Evolutionary conservation across 2,888 invertebrate genomes (phyloP).

Genomic region (Timema cristinae): DNA sequence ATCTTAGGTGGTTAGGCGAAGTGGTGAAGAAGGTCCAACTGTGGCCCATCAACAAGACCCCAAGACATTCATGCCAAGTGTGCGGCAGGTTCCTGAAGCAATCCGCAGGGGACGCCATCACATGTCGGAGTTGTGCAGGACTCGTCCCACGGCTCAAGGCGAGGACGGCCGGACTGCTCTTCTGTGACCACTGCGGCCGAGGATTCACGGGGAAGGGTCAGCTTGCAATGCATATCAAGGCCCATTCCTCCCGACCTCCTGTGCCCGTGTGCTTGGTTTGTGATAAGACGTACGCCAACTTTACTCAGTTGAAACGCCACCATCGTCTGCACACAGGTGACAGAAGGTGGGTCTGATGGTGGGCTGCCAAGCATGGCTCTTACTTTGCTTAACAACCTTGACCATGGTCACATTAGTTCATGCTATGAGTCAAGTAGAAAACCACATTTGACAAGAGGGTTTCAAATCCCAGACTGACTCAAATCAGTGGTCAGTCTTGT

Average conservation of each 20-base stretch:
- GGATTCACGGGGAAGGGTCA: neutral
- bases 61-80: neutral
- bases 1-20: neutral
- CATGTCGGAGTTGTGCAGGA: too few relatives aligned
- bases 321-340: neutral
- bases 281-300: neutral
- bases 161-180: neutral
- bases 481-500: too few relatives aligned
- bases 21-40: neutral
- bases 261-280: neutral
- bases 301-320: neutral
- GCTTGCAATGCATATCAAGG: conserved; percentile 1
- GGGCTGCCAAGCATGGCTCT: too few relatives aligned
- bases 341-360: neutral
- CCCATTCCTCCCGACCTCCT: neutral
- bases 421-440: too few relatives aligned
- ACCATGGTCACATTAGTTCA: too few relatives aligned
- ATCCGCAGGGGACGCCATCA: neutral
- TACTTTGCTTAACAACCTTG: too few relatives aligned
- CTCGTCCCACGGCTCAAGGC: too few relatives aligned
- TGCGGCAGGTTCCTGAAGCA: neutral
- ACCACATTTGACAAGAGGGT: too few relatives aligned
- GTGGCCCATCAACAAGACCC: neutral
- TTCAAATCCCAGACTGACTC: too few relatives aligned
- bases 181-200: conserved; percentile 1